phyloP scores from a whole-genome alignment of 2,113 vertebrate genomes.

The Misgurnus anguillicaudatus region DNA sequence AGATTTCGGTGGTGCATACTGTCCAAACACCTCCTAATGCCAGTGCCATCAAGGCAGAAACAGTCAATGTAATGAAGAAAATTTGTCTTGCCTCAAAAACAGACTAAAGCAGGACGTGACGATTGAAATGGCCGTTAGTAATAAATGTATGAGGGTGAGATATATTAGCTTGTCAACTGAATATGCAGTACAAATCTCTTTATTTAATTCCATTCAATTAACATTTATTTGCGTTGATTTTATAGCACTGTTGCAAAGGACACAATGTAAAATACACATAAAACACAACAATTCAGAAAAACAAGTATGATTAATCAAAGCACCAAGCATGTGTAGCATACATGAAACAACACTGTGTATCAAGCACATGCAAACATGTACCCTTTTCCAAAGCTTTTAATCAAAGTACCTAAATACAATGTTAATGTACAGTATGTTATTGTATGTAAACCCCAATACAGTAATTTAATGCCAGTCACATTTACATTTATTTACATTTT shows the following conservation, averaged over 20 bases:
- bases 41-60: no score
- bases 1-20: no score
- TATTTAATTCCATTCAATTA: background rate
- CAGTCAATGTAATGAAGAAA: conserved; percentile 36
- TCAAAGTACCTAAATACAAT: background rate
- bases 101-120: conserved; percentile 6
- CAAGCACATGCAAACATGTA: no score
- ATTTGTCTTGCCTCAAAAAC: conserved; percentile 19
- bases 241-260: no score
- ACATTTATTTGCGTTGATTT: no score
- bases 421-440: background rate
- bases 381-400: no score
- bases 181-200: conserved; percentile 20
- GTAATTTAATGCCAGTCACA: background rate
- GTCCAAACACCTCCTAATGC: no score
- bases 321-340: background rate
- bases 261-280: no score
- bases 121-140: conserved; percentile 28
- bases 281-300: no score
- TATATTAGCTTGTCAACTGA: conserved; percentile 5
- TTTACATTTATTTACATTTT: no score
- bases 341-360: no score
- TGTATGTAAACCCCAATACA: background rate
- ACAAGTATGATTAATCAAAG: background rate
- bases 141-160: background rate